These are phyloP conservation scores for Telmatochromis brichardi DNA, from an alignment of 2,113 vertebrate species.

Conservation along the genomic window DNA sequence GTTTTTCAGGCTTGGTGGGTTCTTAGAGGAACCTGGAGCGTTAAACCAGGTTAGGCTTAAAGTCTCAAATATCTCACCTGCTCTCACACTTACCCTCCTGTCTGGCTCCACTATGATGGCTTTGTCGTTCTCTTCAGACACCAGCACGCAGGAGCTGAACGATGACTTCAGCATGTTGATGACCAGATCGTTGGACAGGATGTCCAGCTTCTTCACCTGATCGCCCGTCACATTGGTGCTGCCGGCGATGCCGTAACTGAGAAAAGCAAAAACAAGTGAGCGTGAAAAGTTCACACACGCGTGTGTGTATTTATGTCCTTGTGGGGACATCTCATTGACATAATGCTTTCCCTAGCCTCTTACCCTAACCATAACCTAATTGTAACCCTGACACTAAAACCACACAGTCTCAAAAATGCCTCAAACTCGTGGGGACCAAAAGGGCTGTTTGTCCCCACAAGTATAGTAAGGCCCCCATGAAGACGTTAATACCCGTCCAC, in stretches of 20 bases:
- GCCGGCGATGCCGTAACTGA: constrained; percentile 91
- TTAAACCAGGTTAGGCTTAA: background rate
- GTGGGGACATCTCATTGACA: background rate
- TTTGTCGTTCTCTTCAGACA: constrained; percentile 88
- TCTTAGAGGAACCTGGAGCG: background rate
- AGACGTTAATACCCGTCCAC: background rate
- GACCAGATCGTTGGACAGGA: constrained; percentile 94
- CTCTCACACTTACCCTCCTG: constrained; percentile 64
- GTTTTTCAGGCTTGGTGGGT: background rate
- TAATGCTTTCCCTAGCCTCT: background rate
- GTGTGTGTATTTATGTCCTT: fast-evolving
- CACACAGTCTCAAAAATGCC: fast-evolving
- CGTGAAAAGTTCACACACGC: background rate
- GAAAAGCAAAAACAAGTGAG: background rate
- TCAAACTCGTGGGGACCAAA: fast-evolving
- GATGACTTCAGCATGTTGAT: constrained; percentile 95
- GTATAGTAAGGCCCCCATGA: fast-evolving
- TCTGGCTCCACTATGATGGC: constrained; percentile 89
- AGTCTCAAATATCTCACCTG: fast-evolving
- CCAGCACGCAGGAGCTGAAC: constrained; percentile 87
- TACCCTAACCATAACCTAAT: fast-evolving
- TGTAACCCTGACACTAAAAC: background rate
- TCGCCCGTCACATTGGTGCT: constrained; percentile 95
- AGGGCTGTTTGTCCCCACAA: background rate
- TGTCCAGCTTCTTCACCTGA: constrained; percentile 94